phyloP scores from a whole-genome alignment of 2,113 vertebrate species.

The Ariopsis seemanni region DNA sequence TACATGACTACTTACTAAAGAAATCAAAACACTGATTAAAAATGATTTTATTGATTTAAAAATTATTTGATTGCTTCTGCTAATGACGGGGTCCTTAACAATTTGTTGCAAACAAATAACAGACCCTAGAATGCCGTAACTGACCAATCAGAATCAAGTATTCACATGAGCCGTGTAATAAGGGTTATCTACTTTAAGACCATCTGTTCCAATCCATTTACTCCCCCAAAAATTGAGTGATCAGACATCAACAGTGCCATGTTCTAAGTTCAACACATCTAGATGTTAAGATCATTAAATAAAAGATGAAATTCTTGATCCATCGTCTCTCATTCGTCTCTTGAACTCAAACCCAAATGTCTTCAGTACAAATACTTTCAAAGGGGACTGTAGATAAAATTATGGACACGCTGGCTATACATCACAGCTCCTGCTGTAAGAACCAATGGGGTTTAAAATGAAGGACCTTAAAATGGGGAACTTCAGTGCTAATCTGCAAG shows the following conservation, averaged over 20 bases:
- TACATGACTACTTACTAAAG: too few species aligned
- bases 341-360: not conserved
- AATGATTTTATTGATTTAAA: too few species aligned
- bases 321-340: not conserved
- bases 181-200: not conserved
- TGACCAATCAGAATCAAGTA: too few species aligned
- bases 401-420: not conserved
- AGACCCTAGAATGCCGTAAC: too few species aligned
- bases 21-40: too few species aligned
- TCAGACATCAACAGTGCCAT: not conserved
- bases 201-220: not conserved
- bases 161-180: too few species aligned
- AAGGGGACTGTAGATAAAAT: not conserved
- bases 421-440: not conserved
- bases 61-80: too few species aligned
- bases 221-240: not conserved
- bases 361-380: not conserved
- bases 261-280: not conserved
- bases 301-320: not conserved
- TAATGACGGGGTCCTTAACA: too few species aligned
- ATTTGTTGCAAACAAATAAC: not conserved
- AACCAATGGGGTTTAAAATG: not conserved
- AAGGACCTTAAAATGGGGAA: not conserved
- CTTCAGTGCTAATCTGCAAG: not conserved
- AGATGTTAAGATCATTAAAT: not conserved